Conservation (phyloP, 2,888 invertebrate genomes). For the Drosophila monieri region DNA sequence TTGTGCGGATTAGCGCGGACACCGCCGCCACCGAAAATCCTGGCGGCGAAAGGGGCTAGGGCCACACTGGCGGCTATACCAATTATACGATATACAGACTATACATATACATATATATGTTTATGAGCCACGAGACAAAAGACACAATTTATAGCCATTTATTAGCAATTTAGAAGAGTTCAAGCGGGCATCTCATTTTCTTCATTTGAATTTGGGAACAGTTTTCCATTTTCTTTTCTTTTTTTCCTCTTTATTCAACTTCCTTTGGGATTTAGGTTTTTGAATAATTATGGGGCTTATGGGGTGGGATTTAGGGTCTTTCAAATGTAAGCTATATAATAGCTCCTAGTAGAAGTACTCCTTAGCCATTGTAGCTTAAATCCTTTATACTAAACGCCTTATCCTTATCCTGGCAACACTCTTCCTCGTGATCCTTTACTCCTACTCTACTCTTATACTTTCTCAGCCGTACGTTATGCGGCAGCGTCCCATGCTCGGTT, state of each 20-base stretch:
- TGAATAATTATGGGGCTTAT: no score
- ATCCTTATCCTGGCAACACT: no score
- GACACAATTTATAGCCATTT: constrained; percentile 64
- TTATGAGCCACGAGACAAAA: constrained; percentile 1
- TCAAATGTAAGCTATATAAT: no score
- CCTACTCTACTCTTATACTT: no score
- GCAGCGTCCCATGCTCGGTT: no score
- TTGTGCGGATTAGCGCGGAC: constrained; percentile 68
- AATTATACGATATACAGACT: constrained; percentile 15
- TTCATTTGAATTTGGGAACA: constrained; percentile 32
- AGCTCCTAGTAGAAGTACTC: no score
- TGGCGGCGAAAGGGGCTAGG: constrained; percentile 11
- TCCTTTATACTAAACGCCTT: no score
- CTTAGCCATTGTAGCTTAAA: no score
- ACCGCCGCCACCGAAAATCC: constrained; percentile 12
- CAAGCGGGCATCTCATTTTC: constrained; percentile 12
- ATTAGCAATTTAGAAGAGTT: constrained; percentile 62
- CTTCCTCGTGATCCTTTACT: no score
- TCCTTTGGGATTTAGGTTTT: constrained; percentile 29
- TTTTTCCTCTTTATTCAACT: neutral
- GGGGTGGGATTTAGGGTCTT: no score
- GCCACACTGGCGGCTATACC: neutral
- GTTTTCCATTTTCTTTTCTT: constrained; percentile 6
- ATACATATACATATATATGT: neutral
- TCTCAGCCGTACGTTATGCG: no score